Evolutionary conservation across 1,140 invertebrate genomes (phyloP).

Genomic region (Luehdorfia chinensis): DNA sequence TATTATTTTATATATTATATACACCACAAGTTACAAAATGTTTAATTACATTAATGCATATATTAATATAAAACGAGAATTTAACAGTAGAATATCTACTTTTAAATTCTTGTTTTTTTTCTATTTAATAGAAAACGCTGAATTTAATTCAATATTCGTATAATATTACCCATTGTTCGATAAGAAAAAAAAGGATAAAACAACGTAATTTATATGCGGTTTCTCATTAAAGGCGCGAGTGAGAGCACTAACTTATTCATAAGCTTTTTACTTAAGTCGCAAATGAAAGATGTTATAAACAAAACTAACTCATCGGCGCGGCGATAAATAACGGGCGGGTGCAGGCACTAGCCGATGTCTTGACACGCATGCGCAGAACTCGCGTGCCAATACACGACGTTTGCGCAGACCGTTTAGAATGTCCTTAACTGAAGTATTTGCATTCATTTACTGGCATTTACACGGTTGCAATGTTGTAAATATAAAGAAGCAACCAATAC

Average conservation of each 20-base stretch:
- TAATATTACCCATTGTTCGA: no score
- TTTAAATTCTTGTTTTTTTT: no score
- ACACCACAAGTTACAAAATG: no score
- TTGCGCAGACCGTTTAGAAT: conserved; percentile 38
- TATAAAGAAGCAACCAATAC: no score
- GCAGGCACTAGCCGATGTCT: conserved; percentile 60
- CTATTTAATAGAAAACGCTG: neutral
- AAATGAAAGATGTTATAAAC: conserved; percentile 65
- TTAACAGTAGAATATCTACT: no score
- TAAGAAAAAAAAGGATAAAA: no score
- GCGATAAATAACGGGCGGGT: conserved; percentile 63
- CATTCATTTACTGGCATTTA: neutral
- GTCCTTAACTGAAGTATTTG: conserved; percentile 25
- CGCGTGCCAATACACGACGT: conserved; percentile 57
- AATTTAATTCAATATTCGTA: no score
- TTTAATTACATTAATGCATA: no score
- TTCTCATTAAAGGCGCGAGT: conserved; percentile 21
- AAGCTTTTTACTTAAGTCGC: conserved; percentile 54
- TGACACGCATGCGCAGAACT: conserved; percentile 58
- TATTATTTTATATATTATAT: no score
- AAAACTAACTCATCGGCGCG: conserved; percentile 59
- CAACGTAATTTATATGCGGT: conserved; percentile 22
- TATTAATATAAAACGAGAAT: no score
- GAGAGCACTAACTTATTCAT: conserved; percentile 53
- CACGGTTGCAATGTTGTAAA: no score